These are phyloP conservation scores for Caenorhabditis sp. DNA, from an alignment of 2,888 invertebrate genomes.

Conservation along the genomic window DNA sequence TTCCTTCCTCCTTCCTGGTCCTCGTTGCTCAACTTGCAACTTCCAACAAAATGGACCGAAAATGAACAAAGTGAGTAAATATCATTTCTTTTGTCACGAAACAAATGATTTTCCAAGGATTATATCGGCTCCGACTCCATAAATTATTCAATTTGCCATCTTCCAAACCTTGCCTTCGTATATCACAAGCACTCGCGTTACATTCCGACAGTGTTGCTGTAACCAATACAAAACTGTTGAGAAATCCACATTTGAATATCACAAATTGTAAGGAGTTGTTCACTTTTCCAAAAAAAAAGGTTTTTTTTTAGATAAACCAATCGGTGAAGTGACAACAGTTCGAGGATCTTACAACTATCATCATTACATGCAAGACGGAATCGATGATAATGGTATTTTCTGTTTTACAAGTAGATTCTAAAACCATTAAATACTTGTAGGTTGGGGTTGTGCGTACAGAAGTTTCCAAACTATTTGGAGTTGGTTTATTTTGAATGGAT, in stretches of 20 bases:
- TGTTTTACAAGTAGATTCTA: too few species aligned
- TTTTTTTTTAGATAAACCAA: slow-evolving; percentile 50
- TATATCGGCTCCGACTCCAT: slow-evolving; percentile 50
- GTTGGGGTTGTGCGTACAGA: slow-evolving; percentile 57
- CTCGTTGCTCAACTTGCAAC: slow-evolving; percentile 49
- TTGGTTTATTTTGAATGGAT: slow-evolving; percentile 91
- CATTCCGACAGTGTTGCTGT: slow-evolving; percentile 30
- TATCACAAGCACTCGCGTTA: slow-evolving; percentile 35
- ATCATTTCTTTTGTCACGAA: background rate
- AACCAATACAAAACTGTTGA: slow-evolving; percentile 30
- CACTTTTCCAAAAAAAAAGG: background rate
- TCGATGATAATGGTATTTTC: slow-evolving; percentile 79
- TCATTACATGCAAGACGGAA: slow-evolving; percentile 93
- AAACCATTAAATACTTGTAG: slow-evolving; percentile 17
- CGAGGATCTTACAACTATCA: slow-evolving; percentile 89
- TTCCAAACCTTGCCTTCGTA: slow-evolving; percentile 44
- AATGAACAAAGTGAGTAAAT: slow-evolving; percentile 36
- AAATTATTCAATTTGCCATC: slow-evolving; percentile 51
- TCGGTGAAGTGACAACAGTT: slow-evolving; percentile 73
- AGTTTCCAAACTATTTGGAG: slow-evolving; percentile 72
- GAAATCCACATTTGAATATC: slow-evolving; percentile 46
- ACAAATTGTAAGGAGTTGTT: slow-evolving; percentile 36
- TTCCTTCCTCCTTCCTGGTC: slow-evolving; percentile 57
- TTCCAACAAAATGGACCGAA: slow-evolving; percentile 46
- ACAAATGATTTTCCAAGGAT: slow-evolving; percentile 9